A percentile compares a stretch with the other conserved stretches of the same genome.
These are phyloP conservation scores for Pachypeltis micranthus DNA, from an alignment of 1,140 invertebrate genomes.

Conservation along the genomic window DNA sequence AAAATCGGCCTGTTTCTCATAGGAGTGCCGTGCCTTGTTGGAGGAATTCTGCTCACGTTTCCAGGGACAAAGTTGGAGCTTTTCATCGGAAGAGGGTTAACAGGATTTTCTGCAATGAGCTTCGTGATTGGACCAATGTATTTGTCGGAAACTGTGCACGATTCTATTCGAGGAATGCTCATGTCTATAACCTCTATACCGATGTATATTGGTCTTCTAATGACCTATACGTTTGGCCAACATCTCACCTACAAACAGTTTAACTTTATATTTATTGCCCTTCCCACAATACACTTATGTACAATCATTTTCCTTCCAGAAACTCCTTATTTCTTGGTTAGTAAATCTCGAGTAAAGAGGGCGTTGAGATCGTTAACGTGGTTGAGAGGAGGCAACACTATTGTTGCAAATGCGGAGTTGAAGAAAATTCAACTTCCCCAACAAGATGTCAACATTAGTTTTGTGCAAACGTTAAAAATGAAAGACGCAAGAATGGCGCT, in stretches of 20 bases:
- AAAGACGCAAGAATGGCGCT: background rate
- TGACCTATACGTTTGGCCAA: background rate
- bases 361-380: background rate
- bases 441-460: background rate
- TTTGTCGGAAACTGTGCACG: background rate
- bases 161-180: background rate
- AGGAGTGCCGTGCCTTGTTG: background rate
- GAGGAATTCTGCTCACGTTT: background rate
- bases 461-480: background rate
- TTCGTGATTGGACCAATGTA: background rate
- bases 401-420: background rate
- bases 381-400: background rate
- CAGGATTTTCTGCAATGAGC: background rate
- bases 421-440: background rate
- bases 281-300: background rate
- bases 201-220: background rate
- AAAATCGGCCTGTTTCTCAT: background rate
- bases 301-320: background rate
- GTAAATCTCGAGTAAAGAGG: background rate
- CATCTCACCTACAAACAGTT: background rate
- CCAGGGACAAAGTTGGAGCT: background rate
- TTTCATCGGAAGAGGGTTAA: background rate
- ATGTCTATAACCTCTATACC: background rate
- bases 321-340: background rate
- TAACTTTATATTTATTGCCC: background rate